Percentiles rank a stretch among this genome's conserved stretches.
Conservation (phyloP, 2,797 vertebrate genomes). For the Lagorchestes hirsutus region DNA sequence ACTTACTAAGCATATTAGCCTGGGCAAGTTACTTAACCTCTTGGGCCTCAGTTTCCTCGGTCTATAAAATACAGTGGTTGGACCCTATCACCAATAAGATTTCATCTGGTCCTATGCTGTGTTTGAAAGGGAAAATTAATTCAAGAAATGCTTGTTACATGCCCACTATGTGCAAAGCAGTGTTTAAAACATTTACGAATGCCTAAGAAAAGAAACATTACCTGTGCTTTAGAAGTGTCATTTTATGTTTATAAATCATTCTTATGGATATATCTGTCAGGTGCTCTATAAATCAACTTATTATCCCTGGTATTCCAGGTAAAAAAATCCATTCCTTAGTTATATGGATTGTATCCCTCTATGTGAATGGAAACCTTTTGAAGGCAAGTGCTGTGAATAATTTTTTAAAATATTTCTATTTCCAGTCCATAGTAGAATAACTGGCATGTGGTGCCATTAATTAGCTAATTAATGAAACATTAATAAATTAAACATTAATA, state of each 20-base stretch:
- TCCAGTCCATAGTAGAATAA: neutral
- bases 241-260: conserved; percentile 17
- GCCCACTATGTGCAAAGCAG: conserved; percentile 16
- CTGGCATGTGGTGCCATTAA: no score
- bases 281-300: neutral
- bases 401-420: neutral
- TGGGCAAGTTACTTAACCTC: neutral
- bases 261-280: neutral
- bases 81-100: neutral
- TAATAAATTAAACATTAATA: no score
- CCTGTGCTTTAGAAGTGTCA: neutral
- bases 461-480: no score
- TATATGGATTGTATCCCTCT: neutral
- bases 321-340: neutral
- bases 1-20: neutral
- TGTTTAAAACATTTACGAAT: conserved; percentile 11
- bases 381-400: neutral
- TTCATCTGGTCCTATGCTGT: neutral
- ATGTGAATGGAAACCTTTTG: neutral
- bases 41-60: neutral
- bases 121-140: neutral
- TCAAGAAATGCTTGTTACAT: neutral
- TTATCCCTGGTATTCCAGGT: neutral
- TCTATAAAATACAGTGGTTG: neutral
- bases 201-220: conserved; percentile 11